These are phyloP conservation scores for Synergus gifuensis DNA, from an alignment of 2,888 invertebrate species.

Conservation along the genomic window DNA sequence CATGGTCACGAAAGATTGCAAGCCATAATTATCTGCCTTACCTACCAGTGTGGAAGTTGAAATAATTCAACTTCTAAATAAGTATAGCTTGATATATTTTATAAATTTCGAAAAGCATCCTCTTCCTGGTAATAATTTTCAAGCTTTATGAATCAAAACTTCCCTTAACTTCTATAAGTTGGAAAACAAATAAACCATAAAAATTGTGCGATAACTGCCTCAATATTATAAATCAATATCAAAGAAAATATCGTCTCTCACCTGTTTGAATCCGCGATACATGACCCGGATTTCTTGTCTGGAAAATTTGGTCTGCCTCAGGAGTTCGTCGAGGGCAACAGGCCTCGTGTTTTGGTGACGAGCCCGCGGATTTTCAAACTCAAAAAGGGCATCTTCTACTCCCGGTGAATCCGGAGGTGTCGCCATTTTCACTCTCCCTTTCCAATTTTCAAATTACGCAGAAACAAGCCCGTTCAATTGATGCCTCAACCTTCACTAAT, in stretches of 20 bases:
- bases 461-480: not conserved
- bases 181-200: not conserved
- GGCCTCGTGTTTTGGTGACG: conserved; percentile 87
- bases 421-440: conserved; percentile 81
- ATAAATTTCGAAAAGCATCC: not conserved
- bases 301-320: conserved; percentile 96
- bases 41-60: not conserved
- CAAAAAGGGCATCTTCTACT: conserved; percentile 91
- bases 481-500: not conserved
- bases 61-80: not conserved
- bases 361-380: conserved; percentile 88
- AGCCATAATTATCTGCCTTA: conserved; percentile 12
- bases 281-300: conserved; percentile 97
- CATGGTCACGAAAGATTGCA: conserved; percentile 7
- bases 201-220: not conserved
- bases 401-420: conserved; percentile 91
- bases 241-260: conserved; percentile 67
- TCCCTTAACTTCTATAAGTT: not conserved
- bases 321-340: conserved; percentile 93
- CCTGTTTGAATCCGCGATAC: conserved; percentile 98
- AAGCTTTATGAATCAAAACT: not conserved
- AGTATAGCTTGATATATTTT: not conserved
- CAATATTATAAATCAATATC: not conserved
- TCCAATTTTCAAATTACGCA: not conserved
- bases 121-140: not conserved